These are phyloP conservation scores for Danaus chrysippus DNA, from an alignment of 2,888 invertebrate species.

Conservation along the genomic window DNA sequence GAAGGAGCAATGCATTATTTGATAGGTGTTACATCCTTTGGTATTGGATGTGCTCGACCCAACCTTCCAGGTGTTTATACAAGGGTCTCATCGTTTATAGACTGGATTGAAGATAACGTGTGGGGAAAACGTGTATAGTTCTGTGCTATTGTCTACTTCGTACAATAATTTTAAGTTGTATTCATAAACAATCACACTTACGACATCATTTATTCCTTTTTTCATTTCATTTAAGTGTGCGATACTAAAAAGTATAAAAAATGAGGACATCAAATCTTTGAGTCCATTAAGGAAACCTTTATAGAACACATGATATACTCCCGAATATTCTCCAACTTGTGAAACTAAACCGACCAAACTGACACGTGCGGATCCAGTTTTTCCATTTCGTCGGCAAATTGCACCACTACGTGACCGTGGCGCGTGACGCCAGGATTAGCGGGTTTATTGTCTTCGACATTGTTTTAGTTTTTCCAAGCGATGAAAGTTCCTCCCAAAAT, in stretches of 20 bases:
- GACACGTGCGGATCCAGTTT: constrained; percentile 32
- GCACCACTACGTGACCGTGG: constrained; percentile 32
- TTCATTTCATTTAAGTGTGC: too few relatives aligned
- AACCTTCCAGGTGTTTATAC: constrained; percentile 41
- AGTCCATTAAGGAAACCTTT: too few relatives aligned
- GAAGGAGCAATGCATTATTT: constrained; percentile 35
- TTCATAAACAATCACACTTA: too few relatives aligned
- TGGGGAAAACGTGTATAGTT: constrained; percentile 31
- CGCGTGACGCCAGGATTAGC: constrained; percentile 23
- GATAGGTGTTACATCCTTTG: constrained; percentile 46
- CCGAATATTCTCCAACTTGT: constrained; percentile 10
- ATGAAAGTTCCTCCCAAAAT: constrained; percentile 9
- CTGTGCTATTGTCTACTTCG: background rate
- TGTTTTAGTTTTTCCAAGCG: constrained; percentile 26
- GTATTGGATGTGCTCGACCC: constrained; percentile 34
- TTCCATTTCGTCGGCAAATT: constrained; percentile 37
- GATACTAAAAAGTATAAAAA: too few relatives aligned
- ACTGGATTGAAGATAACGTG: constrained; percentile 43
- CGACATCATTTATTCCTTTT: too few relatives aligned
- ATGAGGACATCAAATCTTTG: too few relatives aligned
- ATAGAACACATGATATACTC: background rate
- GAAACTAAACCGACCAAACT: constrained; percentile 27
- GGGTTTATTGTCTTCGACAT: constrained; percentile 24
- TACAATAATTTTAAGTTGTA: background rate
- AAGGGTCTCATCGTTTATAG: constrained; percentile 37